Evolutionary conservation across 2,797 vertebrate species (phyloP), one percentile per base, ranked within the genome.

Genomic region (Psittacula derbiana): DNA sequence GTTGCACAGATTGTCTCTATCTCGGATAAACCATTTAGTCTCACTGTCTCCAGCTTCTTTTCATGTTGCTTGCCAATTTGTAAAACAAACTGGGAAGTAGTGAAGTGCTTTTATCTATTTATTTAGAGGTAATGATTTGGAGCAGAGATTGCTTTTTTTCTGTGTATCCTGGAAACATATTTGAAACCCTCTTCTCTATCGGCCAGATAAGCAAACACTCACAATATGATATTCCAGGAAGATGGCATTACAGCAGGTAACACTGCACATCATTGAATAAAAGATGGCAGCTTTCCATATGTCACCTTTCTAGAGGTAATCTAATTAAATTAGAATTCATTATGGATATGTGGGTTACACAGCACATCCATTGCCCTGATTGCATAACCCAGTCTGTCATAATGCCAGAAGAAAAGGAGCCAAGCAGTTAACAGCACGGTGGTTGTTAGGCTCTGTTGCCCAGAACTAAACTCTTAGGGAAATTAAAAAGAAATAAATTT

Each of bases 311-410:
- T 70, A 49, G 80, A 80, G n/a, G 71, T 80, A 76, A 76, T 89
- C 55, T 76, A 78, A 86, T 72, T 80, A 80, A 57, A 87, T 49
- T 61, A 79, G 85, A 79, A 94, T 96, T 95, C 47, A 55, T 93
- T 62, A 58, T 40, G 62, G 61, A 58, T 65, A 71, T n/a, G 62
- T 50, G 67, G 75, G 43, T 90, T 88, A 62, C 49, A 33, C 1
- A 12, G 81, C 20, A 49, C 25, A 50, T 53, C 47, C 71, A 25
- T 41, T 85, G 67, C 75, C 61, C 53, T 62, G 33, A 81, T 40
- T 76, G n/a, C 47, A 58, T 79, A 69, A 43, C 49, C 16, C 65
- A 40, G 41, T 2, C 61, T 81, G 58, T 88, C 15, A 1, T 6
- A 18, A 41, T 80, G 70, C 82, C 89, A 90, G 79, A 73, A 78